These are phyloP conservation scores for Gila robusta DNA, from an alignment of 2,797 vertebrate species.

Conservation along the genomic window DNA sequence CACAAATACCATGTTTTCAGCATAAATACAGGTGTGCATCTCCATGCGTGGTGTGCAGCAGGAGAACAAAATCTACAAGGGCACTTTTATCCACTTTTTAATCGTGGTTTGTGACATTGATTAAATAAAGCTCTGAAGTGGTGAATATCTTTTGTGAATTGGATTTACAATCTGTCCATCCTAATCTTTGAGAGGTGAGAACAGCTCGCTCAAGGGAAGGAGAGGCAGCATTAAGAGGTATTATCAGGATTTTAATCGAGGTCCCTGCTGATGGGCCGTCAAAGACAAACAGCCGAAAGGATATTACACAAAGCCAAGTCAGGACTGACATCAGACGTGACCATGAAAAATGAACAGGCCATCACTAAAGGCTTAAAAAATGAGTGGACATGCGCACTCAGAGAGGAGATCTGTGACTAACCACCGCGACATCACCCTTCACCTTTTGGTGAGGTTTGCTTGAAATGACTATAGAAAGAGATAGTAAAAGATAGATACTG, in stretches of 20 bases:
- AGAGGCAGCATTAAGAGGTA: constrained; percentile 73
- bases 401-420: constrained; percentile 7
- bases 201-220: constrained; percentile 48
- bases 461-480: constrained; percentile 17
- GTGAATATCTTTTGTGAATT: constrained; percentile 60
- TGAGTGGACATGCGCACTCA: neutral
- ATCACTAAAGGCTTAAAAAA: constrained; percentile 21
- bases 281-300: constrained; percentile 73
- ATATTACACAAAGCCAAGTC: constrained; percentile 71
- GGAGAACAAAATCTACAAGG: constrained; percentile 13
- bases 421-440: neutral
- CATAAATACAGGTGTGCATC: constrained; percentile 28
- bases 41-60: neutral
- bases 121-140: constrained; percentile 60
- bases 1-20: constrained; percentile 26
- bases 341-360: constrained; percentile 62
- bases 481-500: constrained; percentile 4
- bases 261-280: constrained; percentile 74
- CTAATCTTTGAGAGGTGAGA: constrained; percentile 65
- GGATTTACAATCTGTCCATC: constrained; percentile 54
- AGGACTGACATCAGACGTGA: constrained; percentile 66
- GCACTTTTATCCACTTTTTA: constrained; percentile 39
- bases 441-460: constrained; percentile 3
- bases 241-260: constrained; percentile 79
- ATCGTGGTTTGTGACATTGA: constrained; percentile 32